Base-by-base conservation (phyloP, 2,113 vertebrate species). In the Lontra canadensis region DNA sequence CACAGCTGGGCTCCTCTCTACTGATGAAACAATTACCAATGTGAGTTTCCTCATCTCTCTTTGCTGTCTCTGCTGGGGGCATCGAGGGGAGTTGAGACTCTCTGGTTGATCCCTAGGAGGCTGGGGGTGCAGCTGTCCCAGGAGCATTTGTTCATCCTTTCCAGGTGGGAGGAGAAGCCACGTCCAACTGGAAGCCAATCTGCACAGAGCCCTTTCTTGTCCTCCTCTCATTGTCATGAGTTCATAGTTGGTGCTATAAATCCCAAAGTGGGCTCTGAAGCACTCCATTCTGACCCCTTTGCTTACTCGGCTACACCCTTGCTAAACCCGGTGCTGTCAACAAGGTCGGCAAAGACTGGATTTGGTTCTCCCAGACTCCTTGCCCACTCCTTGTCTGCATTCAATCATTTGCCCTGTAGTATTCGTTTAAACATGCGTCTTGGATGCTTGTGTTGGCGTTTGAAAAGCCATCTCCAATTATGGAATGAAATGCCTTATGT, bases 401-500 rank as follows among this genome's bases (percentile, higher is more conserved):
- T 47, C 20, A 20, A 4, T 26, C 20, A 3, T 73, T 44, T 61
- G 29, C 47, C 63, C 29, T 7, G 8, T 9, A 10, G n/a, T 7
- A 15, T 49, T 49, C 9, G 15, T 34, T 88, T 76, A n/a, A 63
- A 85, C 1, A 11, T 82, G 52, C 29, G 15, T 6, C 26, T 87
- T 34, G 59, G 17, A 36, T 20, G 7, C 57, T 52, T 73, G 55
- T 73, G 59, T n/a, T 55, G 83, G 18, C 47, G 31, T 95, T 74
- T 88, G 25, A 94, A 88, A 80, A 55, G 67, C 47, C 73, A 79
- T 26, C 47, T 79, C 23, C 26, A 42, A 57, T 78, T 69, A 85
- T 23, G 47, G 36, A 80, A 34, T 88, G 10, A 80, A 83, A 94
- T 29, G 15, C 17, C 15, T 47, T 36, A 34, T 31, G 23, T 79